These are phyloP conservation scores for Tachina lurida DNA, from an alignment of 2,888 invertebrate species.

Conservation along the genomic window DNA sequence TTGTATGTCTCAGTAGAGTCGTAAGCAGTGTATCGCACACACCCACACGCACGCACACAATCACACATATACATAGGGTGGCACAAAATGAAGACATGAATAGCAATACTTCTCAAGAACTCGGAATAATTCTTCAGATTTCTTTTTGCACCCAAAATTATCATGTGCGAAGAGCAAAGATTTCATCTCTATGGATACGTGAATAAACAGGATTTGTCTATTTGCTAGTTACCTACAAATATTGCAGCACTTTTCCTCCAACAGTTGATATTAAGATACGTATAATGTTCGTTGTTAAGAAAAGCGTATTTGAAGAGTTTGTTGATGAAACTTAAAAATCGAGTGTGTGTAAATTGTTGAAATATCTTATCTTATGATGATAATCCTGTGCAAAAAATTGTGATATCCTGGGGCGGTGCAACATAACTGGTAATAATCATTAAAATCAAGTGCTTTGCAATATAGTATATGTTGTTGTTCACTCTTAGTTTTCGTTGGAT, in stretches of 20 bases:
- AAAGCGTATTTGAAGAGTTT: conserved; percentile 6
- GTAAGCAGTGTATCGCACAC: not conserved
- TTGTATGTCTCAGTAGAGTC: conserved; percentile 31
- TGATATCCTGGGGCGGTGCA: not conserved
- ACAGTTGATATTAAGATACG: not conserved
- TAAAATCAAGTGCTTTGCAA: conserved; percentile 44
- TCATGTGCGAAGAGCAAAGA: too few species aligned
- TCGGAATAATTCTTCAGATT: too few species aligned
- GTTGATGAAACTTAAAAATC: conserved; percentile 26
- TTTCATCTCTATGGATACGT: too few species aligned
- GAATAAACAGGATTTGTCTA: too few species aligned
- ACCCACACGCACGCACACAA: not conserved
- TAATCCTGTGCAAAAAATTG: not conserved
- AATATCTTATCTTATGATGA: conserved; percentile 38
- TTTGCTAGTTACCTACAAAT: too few species aligned
- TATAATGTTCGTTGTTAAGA: not conserved
- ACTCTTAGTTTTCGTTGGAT: not conserved
- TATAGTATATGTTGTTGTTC: conserved; percentile 41
- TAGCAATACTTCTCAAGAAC: too few species aligned
- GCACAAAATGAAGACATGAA: too few species aligned
- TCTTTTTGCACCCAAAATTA: too few species aligned
- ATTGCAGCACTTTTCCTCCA: not conserved
- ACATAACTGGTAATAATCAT: conserved; percentile 37
- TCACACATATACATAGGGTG: not conserved
- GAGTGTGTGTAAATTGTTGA: conserved; percentile 46